Evolutionary conservation across 2,888 invertebrate genomes (phyloP), one percentile per base, ranked within the genome.

Genomic region (Panorpa germanica): DNA sequence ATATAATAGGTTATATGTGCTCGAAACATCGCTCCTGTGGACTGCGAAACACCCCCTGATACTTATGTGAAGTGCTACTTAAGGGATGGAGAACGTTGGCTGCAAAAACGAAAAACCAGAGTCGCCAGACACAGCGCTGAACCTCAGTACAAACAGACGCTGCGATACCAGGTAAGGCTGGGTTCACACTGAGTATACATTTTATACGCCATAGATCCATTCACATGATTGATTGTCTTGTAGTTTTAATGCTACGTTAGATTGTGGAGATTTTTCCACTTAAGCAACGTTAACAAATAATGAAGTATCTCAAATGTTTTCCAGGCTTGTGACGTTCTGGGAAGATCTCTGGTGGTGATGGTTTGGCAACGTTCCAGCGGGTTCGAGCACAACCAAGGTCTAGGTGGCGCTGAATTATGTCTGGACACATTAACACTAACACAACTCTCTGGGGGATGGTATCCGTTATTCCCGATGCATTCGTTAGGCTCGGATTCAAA

Each of bases 51-150:
- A 29, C 70, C 73, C 40, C 63, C 73, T 48, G 90, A 91, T 50
- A 90, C 88, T 12, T 91, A 91, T 57, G 86, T 90, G 31, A 90
- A 91, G 57, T 90, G 86, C 39, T 90, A 88, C 50, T 62, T 90
- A 35, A 73, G 83, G 34, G 86, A 88, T 47, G 82, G 82, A 14
- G 83, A 83, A 39, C 73, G 81, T 39, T 75, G 83, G 70, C 59
- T 88, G 35, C 83, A 86, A 52, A 90, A 90, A 56, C 76, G 85
- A 46, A 91, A 91, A 55, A 91, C 90, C 2, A 66, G 82, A 25
- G 76, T 86, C 16, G 65, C 80, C 12, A 68, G 80, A 31, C 80
- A 80, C 46, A 74, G 75, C 28, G 70, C 71, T 33, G 81, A 83
- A 48, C 90, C 90, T 4, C 70, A 78, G 44, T 91, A 77, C 57